phyloP scores from a whole-genome alignment of 2,797 vertebrate genomes.

The Steatocranus sp. region DNA sequence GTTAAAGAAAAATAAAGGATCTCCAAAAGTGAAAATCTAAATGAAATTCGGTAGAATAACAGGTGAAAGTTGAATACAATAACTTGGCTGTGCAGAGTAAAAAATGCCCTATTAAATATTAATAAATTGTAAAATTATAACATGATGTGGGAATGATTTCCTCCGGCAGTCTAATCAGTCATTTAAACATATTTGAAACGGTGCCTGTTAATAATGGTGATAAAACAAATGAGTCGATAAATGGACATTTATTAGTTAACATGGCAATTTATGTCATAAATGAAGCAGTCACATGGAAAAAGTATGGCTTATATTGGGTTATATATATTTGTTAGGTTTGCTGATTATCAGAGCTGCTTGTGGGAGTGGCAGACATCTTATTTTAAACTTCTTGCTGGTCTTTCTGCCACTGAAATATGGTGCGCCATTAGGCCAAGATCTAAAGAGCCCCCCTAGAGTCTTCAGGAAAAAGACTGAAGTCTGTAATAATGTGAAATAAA shows the following conservation, averaged over 20 bases:
- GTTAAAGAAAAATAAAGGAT: neutral
- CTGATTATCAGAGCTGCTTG: neutral
- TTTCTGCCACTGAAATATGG: neutral
- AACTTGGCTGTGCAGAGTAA: neutral
- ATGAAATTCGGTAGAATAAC: neutral
- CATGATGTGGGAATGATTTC: neutral
- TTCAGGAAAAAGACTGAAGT: neutral
- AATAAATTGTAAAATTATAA: neutral
- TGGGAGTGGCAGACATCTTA: neutral
- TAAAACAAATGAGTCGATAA: neutral
- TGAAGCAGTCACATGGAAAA: neutral
- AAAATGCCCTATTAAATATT: neutral
- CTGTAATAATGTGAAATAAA: neutral
- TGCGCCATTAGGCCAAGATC: neutral
- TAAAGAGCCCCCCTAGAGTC: neutral
- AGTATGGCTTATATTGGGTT: neutral
- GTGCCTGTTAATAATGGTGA: neutral
- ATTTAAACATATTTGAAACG: neutral
- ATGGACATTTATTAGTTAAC: neutral
- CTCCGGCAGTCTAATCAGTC: neutral
- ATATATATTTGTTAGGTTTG: neutral
- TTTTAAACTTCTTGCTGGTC: neutral
- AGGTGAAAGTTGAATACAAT: neutral
- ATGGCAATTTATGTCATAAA: neutral
- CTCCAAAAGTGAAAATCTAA: neutral